Base-by-base conservation (phyloP, 2,888 invertebrate species). In the Caenorhabditis doughertyi region DNA sequence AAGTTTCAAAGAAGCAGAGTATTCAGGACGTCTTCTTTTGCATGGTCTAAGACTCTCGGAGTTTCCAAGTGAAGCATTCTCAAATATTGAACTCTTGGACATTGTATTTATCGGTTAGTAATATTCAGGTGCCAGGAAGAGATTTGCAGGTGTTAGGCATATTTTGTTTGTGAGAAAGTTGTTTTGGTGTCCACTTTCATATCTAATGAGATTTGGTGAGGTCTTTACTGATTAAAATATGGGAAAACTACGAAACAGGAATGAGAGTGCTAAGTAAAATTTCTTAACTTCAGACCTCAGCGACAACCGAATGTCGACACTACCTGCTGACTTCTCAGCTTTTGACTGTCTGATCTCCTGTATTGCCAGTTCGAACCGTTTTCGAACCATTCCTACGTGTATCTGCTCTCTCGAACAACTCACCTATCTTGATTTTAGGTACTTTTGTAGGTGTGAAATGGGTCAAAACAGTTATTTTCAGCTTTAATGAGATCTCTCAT, bases 311-410 rank as follows among this genome's bases (percentile, higher is more conserved):
- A 55, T 87, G 39, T 62, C 79, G 16, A 82, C 81, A 44, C 56
- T 87, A 11, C 85, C 87, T 21, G 81, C 65, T 47, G 83, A 84
- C 60, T 79, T 83, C 56, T 58, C 74, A 65, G 51, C 32, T 27
- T 80, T 79, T 62, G 83, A 83, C 71, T 83, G 79, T 58, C 76
- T 83, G 68, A 83, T 79, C 73, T 79, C 83, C n/a, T 79, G 67
- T 25, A 74, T 79, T 47, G 79, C 76, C 58, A 60, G 67, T 58
- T 74, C 74, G 56, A 83, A 83, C 70, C 77, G 79, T 35, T 80
- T 83, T 53, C 74, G 74, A 60, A 72, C 65, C 27, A 73, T 83
- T 56, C 83, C 83, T 56, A 74, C 79, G 68, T 76, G 79, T 76
- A 83, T 83, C 44, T 79, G 71, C 60, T 71, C 70, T 42, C 65